Evolutionary conservation across 2,888 invertebrate genomes (phyloP).

Genomic region (Xiphydria camelus): DNA sequence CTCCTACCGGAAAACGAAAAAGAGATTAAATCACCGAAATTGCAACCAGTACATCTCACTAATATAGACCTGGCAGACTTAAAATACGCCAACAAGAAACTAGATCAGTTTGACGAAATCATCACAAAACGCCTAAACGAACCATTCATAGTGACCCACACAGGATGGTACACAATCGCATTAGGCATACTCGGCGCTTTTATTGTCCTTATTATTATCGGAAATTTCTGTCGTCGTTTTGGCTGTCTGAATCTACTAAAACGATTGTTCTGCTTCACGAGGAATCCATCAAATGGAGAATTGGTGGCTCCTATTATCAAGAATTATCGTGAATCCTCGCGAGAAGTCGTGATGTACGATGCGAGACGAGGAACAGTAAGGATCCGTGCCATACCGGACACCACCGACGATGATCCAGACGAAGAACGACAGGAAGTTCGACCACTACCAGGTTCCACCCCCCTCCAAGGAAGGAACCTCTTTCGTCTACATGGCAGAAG

Average conservation of each 20-base stretch:
- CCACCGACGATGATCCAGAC: too few relatives aligned
- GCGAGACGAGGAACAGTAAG: too few relatives aligned
- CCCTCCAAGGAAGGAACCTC: too few relatives aligned
- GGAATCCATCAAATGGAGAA: constrained; percentile 7
- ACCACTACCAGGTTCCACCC: too few relatives aligned
- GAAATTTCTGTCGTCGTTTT: background rate
- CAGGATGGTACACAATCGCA: constrained; percentile 19
- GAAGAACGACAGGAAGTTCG: too few relatives aligned
- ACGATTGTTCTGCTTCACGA: constrained; percentile 2
- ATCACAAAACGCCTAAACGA: constrained; percentile 18
- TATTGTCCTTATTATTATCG: background rate
- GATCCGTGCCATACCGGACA: too few relatives aligned
- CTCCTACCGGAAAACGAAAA: constrained; percentile 11
- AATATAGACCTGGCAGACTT: constrained; percentile 23
- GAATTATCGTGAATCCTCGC: too few relatives aligned
- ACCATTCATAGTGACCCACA: constrained; percentile 18
- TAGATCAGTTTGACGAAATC: constrained; percentile 21
- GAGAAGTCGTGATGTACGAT: too few relatives aligned
- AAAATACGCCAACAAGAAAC: constrained; percentile 22
- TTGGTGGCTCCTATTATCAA: constrained; percentile 20
- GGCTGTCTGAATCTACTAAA: background rate
- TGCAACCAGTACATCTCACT: constrained; percentile 14
- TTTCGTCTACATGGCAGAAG: too few relatives aligned
- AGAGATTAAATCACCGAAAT: constrained; percentile 2
- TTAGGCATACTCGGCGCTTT: constrained; percentile 12